phyloP scores from a whole-genome alignment of 2,888 invertebrate genomes.

The Dione juno region DNA sequence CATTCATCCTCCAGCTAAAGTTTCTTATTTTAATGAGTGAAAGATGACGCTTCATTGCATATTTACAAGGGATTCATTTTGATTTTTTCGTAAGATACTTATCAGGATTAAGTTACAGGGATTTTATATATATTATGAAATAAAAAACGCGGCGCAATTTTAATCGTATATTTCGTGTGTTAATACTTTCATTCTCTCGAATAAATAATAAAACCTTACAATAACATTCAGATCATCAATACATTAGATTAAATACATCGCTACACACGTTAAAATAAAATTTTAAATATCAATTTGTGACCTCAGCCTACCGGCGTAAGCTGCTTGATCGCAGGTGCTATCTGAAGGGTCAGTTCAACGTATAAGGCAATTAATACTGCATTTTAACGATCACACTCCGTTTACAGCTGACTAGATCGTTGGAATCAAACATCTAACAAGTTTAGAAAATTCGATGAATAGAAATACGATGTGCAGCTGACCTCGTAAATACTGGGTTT shows the following conservation, averaged over 20 bases:
- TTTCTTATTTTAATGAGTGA: slow-evolving; percentile 16
- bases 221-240: slow-evolving; percentile 59
- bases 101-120: slow-evolving; percentile 11
- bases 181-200: slow-evolving; percentile 51
- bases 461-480: slow-evolving; percentile 51
- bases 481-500: slow-evolving; percentile 68
- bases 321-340: slow-evolving; percentile 50
- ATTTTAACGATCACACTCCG: slow-evolving; percentile 52
- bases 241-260: slow-evolving; percentile 43
- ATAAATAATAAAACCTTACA: slow-evolving; percentile 59
- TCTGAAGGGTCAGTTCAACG: slow-evolving; percentile 47
- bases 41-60: slow-evolving; percentile 19
- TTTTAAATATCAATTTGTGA: slow-evolving; percentile 18
- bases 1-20: neutral
- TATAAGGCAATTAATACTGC: slow-evolving; percentile 50
- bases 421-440: slow-evolving; percentile 48
- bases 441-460: slow-evolving; percentile 8
- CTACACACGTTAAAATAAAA: slow-evolving; percentile 36
- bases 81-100: neutral
- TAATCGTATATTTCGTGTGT: slow-evolving; percentile 45
- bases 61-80: neutral
- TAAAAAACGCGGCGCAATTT: slow-evolving; percentile 40
- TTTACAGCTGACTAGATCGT: slow-evolving; percentile 63
- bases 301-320: slow-evolving; percentile 45
- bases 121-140: slow-evolving; percentile 33